Evolutionary conservation across 2,888 invertebrate genomes (phyloP).

Genomic region (Apamea epomidion): DNA sequence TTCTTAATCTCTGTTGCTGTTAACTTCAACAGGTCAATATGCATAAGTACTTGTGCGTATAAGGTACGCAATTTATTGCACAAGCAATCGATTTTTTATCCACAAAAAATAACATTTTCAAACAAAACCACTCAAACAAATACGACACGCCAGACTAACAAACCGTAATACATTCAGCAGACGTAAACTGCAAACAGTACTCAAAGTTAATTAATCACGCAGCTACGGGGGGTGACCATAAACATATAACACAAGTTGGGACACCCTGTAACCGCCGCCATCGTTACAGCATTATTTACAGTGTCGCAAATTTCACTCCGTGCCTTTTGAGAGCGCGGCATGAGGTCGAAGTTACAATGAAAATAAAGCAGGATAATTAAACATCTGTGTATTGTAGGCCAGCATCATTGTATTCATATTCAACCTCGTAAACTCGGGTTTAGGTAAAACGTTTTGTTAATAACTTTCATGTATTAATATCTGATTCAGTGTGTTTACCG

Average conservation of each 20-base stretch:
- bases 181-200: slow-evolving; percentile 50
- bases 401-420: neutral
- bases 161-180: slow-evolving; percentile 48
- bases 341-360: slow-evolving; percentile 38
- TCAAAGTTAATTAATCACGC: slow-evolving; percentile 62
- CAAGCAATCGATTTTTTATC: neutral
- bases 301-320: slow-evolving; percentile 56
- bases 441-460: neutral
- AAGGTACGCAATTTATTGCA: neutral
- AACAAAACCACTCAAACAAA: slow-evolving; percentile 14
- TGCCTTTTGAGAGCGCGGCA: slow-evolving; percentile 39
- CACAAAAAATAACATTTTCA: neutral
- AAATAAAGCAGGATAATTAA: neutral
- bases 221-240: slow-evolving; percentile 60
- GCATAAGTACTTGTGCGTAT: neutral
- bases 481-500: no score
- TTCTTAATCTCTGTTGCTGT: neutral
- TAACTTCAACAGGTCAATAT: neutral
- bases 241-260: slow-evolving; percentile 61
- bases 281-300: slow-evolving; percentile 64
- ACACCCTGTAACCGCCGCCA: slow-evolving; percentile 57
- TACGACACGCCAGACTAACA: slow-evolving; percentile 5
- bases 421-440: neutral
- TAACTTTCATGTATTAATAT: neutral
- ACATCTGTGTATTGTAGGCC: slow-evolving; percentile 1